These are phyloP conservation scores for Naso thynnoides DNA, from an alignment of 2,797 vertebrate genomes.

Conservation along the genomic window DNA sequence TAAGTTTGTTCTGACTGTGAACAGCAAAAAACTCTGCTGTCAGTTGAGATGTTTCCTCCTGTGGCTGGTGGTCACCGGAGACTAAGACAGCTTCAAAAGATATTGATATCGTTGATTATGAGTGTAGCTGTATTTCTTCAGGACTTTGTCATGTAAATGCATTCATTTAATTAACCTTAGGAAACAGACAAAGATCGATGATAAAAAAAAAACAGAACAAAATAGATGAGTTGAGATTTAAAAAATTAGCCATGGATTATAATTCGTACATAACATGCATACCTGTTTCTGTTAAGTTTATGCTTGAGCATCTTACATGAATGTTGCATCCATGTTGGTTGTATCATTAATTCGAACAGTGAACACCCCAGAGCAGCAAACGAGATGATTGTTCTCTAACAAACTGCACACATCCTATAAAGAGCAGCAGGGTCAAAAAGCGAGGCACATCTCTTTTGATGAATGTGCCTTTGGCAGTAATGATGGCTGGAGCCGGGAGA, in stretches of 20 bases:
- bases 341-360: conserved; percentile 20
- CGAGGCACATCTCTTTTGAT: conserved; percentile 56
- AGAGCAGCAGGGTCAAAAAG: conserved; percentile 33
- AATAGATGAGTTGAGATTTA: neutral
- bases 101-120: neutral
- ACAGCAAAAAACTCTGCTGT: neutral
- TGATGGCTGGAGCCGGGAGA: conserved; percentile 58
- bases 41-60: neutral
- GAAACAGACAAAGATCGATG: neutral
- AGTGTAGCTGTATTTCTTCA: neutral
- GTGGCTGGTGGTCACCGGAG: conserved; percentile 1
- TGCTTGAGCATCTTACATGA: conserved; percentile 12
- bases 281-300: conserved; percentile 2
- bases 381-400: conserved; percentile 37
- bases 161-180: conserved; percentile 1
- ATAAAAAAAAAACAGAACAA: too few species aligned
- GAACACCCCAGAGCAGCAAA: conserved; percentile 27
- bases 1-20: neutral
- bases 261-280: neutral
- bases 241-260: too few species aligned
- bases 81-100: neutral
- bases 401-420: conserved; percentile 39
- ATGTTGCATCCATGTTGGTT: conserved; percentile 15
- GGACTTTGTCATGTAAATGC: neutral
- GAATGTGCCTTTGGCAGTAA: conserved; percentile 67